These are phyloP conservation scores for Pygoscelis adeliae DNA, from an alignment of 2,113 vertebrate species.

Conservation along the genomic window DNA sequence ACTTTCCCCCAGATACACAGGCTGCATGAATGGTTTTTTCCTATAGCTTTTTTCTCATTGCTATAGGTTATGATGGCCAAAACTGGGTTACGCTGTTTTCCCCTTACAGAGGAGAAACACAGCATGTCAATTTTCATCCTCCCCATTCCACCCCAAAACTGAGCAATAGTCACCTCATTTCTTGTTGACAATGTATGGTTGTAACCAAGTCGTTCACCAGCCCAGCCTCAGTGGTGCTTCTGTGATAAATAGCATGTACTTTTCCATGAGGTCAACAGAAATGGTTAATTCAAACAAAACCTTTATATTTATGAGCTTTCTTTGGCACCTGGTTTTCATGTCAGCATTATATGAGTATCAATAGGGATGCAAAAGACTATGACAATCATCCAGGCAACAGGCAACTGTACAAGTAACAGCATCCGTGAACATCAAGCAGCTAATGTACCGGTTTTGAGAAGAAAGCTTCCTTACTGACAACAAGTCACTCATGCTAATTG, in stretches of 20 bases:
- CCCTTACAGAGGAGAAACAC: neutral
- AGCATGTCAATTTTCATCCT: neutral
- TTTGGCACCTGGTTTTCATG: conserved; percentile 14
- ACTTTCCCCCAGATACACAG: neutral
- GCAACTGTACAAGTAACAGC: conserved; percentile 15
- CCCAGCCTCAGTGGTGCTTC: neutral
- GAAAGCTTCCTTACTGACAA: conserved; percentile 55
- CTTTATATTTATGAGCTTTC: neutral
- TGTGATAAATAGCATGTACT: neutral
- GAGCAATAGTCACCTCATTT: neutral
- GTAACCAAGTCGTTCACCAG: neutral
- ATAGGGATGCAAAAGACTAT: neutral
- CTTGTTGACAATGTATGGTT: neutral
- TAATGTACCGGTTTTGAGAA: conserved; percentile 45
- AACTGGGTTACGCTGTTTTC: neutral
- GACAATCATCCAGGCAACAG: conserved; percentile 5
- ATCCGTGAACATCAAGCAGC: neutral
- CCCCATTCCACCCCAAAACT: neutral
- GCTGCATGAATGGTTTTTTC: neutral
- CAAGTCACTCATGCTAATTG: conserved; percentile 48
- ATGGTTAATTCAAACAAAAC: neutral
- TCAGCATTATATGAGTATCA: neutral
- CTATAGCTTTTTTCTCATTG: neutral
- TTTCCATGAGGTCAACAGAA: neutral
- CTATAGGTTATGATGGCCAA: neutral